Evolutionary conservation across 2,888 invertebrate species (phyloP).

Genomic region (Drosophila dives): DNA sequence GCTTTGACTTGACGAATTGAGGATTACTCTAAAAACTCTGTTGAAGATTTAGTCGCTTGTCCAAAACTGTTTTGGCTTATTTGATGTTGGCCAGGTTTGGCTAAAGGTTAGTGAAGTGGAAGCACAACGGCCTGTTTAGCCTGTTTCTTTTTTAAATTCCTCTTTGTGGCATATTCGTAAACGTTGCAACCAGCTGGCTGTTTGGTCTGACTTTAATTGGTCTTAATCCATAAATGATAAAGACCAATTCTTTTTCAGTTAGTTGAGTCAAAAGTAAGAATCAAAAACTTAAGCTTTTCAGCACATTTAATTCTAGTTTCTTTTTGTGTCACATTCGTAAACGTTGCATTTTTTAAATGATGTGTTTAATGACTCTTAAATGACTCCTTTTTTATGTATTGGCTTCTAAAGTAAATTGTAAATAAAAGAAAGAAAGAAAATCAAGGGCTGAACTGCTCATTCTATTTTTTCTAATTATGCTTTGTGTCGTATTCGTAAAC

Average conservation of each 20-base stretch:
- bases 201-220: background rate
- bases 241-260: background rate
- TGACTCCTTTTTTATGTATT: background rate
- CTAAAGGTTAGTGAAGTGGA: background rate
- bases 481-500: background rate
- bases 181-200: background rate
- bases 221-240: too few relatives aligned
- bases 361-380: background rate
- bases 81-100: too few relatives aligned
- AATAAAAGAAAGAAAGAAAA: background rate
- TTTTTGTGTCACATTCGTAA: background rate
- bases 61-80: background rate
- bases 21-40: slow-evolving; percentile 26
- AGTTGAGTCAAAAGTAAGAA: too few relatives aligned
- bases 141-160: too few relatives aligned
- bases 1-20: slow-evolving; percentile 5
- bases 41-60: background rate
- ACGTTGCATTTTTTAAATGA: background rate
- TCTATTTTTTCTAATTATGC: background rate
- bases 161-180: background rate
- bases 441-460: background rate
- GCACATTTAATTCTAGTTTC: background rate
- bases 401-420: too few relatives aligned
- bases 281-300: too few relatives aligned
- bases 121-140: background rate